Evolutionary conservation across 2,113 vertebrate genomes (phyloP), one percentile per base, ranked within the genome.

Genomic region (Penelope pileata): DNA sequence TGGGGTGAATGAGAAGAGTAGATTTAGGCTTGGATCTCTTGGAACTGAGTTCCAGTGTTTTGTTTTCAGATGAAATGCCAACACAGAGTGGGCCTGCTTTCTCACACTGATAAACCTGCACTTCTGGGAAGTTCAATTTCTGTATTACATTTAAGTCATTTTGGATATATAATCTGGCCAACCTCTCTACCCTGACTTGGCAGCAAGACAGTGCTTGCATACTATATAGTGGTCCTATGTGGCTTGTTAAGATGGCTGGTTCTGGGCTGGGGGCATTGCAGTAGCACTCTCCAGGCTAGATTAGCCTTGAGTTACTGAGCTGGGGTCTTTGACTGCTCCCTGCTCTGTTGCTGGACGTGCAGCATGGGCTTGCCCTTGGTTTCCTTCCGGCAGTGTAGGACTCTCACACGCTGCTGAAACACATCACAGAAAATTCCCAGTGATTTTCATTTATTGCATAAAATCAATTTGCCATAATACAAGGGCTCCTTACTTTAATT

Each of bases 261-360:
- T 83, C 22, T 27, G 26, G 38, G 58, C 72, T 77, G n/a, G 51
- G 66, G 27, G 26, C 15, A 11, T 2, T 63, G 36, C 30, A 51
- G 1, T 36, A 62, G n/a, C 4, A 60, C 10, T 11, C 8, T 63
- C 27, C 5, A 42, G 40, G 4, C 59, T 36, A 24, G n/a, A 54
- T 86, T 50, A 24, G 19, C n/a, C 43, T 40, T 1, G 0, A 16
- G 17, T 63, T 79, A 11, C 36, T 32, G 70, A 70, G 40, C 18
- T 38, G 48, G 6, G 34, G 6, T 60, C 54, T 69, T 43, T 78
- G 5, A 0, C 0, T 58, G 47, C 32, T 56, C 40, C 21, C 13
- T 23, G 13, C 64, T 77, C 15, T 67, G 19, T 9, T 7, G 0
- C 34, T 7, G 4, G 2, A 19, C 3, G 5, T 26, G 26, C 36